Evolutionary conservation across 2,113 vertebrate genomes (phyloP), one percentile per base, ranked within the genome.

Genomic region (Orcinus orca): DNA sequence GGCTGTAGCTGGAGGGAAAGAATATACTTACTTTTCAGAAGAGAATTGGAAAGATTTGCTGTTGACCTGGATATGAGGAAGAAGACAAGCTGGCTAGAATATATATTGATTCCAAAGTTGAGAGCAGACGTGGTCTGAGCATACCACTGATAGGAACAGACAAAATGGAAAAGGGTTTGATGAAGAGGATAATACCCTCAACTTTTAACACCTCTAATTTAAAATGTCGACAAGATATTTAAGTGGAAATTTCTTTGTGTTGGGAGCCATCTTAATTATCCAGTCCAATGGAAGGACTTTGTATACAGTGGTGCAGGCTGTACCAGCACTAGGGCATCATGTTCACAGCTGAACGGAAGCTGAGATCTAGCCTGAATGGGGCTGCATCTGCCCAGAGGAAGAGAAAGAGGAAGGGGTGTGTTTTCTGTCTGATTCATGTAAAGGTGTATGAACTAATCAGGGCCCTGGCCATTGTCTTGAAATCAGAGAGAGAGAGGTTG

Each of bases 21-120:
- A 81, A 47, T 62, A 82, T 20, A 68, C 79, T 86, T 79, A 79
- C 97, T 97, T 97, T 98, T 95, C 87, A 73, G 86, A 96, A 83
- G 73, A 77, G 70, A 96, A 60, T 58, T 90, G n/a, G 81, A 62
- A 82, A 65, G 60, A 71, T 96, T 92, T 81, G 47, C 33, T 77
- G 62, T 95, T 47, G 36, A 79, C 73, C 67, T 94, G 81, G 50
- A 81, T 50, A 9, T 53, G 70, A 84, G 58, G 58, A 62, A 20
- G 87, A 67, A 84, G 80, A 77, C 25, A 47, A 90, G 63, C 60
- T 50, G 88, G 38, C 44, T 60, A 73, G 84, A 97, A 80, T 25
- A 63, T 67, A 76, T n/a, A 74, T 25, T 55, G 33, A 44, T 80
- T 63, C 67, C 55, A 33, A 62, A 33, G 20, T 2, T 33, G 67